phyloP scores from a whole-genome alignment of 2,113 vertebrate genomes.

The Pholis gunnellus region DNA sequence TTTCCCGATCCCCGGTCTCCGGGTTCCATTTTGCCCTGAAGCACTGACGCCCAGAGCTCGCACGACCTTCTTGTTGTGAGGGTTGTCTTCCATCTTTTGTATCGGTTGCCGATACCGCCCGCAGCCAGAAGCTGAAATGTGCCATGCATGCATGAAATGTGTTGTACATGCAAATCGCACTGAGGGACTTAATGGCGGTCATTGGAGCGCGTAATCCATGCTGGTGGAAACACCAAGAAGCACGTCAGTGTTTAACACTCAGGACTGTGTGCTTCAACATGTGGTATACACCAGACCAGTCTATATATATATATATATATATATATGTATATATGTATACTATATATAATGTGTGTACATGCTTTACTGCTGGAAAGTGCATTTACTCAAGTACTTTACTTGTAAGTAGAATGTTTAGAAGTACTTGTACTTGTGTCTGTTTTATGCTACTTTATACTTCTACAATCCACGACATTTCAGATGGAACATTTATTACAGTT shows the following conservation, averaged over 20 bases:
- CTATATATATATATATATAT: background rate
- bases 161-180: slow-evolving; percentile 46
- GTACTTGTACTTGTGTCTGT: background rate
- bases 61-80: slow-evolving; percentile 4
- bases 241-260: slow-evolving; percentile 45
- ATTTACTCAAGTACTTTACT: no score
- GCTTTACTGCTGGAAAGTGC: background rate
- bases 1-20: background rate
- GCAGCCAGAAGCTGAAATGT: slow-evolving; percentile 27
- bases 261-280: background rate
- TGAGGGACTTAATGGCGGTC: slow-evolving; percentile 23
- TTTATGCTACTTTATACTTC: slow-evolving; percentile 8
- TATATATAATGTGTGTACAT: background rate
- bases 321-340: background rate
- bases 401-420: background rate
- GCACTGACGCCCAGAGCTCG: slow-evolving; percentile 22
- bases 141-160: slow-evolving; percentile 47
- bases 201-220: slow-evolving; percentile 35
- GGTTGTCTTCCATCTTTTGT: slow-evolving; percentile 31
- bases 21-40: background rate
- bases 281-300: background rate
- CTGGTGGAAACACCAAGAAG: slow-evolving; percentile 29
- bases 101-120: background rate
- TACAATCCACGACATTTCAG: background rate
- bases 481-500: background rate